Evolutionary conservation across 2,113 vertebrate genomes (phyloP), one percentile per base, ranked within the genome.

Genomic region (Oncorhynchus gorbuscha): DNA sequence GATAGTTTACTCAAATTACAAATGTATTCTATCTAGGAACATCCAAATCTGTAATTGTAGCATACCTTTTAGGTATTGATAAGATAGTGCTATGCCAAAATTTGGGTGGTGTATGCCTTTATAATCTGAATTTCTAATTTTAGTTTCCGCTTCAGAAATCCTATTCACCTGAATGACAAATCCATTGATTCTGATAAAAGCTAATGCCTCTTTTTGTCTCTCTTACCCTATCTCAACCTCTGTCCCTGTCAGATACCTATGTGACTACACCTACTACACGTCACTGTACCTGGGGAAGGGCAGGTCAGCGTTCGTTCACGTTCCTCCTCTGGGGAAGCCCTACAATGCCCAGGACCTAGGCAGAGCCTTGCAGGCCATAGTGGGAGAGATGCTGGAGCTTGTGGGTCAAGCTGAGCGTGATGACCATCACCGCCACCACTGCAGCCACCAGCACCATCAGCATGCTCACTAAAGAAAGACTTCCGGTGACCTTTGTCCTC

Each of bases 251-350:
- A 99, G 97, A 82, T 99, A 98, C 88, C 94, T 99, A 4, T 99
- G 97, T 65, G 97, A 99, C 87, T 99, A 96, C 92, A 95, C 96
- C 59, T 99, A 99, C 89, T 99, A 98, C 86, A 94, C 91, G 0
- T 99, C 97, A 1, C 81, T 99, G 74, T 94, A 95, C 90, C 93
- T 94, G 90, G 95, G 96, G 69, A 86, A 87, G 0, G 95, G 97
- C 2, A 91, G 84, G 22, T 94, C 94, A 0, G 96, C 95, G 0
- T 99, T 99, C 0, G 87, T 99, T 7, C 97, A 99, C 0, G 97
- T 99, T 49, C 97, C 97, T 9, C 97, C 97, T 0, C 87, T 99
- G 79, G 96, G 93, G 0, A 95, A 95, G 61, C 97, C 97, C 0
- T 98, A 97, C 75, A 94, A 91, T 0, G 94, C 94, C 0, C 89